Base-by-base conservation (phyloP, 1,140 invertebrate genomes). In the Achroia grisella region DNA sequence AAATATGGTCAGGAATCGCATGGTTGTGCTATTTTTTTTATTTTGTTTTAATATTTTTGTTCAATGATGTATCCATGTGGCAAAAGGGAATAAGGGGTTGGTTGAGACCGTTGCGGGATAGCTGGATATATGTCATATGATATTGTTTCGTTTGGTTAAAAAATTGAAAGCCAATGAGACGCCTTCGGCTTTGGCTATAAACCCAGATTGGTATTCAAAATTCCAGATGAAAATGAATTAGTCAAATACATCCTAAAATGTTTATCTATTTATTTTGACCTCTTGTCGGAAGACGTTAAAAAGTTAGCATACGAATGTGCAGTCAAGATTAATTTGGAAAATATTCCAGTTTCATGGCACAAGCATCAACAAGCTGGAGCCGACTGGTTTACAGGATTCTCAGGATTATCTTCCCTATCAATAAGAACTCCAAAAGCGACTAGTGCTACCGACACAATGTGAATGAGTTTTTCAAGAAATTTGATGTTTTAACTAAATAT, bases 361-460 rank as follows among this genome's bases (percentile, higher is more conserved):
- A 23, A 36, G 39, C 53, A 58, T 37, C 34, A 44, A 1, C 44
- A 11, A 34, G 54, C 54, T 44, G 62, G 57, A 13, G 33, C 40
- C 8, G 55, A 65, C 13, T 61, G 49, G 50, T 56, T 65, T 10
- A 29, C 33, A 35, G 32, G 10, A 30, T 61, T 65, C 40, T 43
- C 61, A 48, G 36, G 56, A 65, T 43, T 5, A 44, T 13, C 15
- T 13, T 10, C 37, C n/a, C n/a, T 65, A 10, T 55, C 62, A 27
- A 10, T 61, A 33, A 32, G 62, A 12, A 56, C 15, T 9, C 52
- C 54, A 32, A 47, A 58, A 47, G 57, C 57, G 11, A 61, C 53
- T 14, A 52, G 42, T 29, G 35, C 46, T 62, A 59, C 40, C 41
- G 40, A 27, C 42, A 42, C 10, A 59, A 66, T 15, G 58, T 62